Percentiles rank a stretch among this genome's conserved stretches.
Evolutionary conservation across 2,888 invertebrate genomes (phyloP).

Genomic region (Fragum fragum): DNA sequence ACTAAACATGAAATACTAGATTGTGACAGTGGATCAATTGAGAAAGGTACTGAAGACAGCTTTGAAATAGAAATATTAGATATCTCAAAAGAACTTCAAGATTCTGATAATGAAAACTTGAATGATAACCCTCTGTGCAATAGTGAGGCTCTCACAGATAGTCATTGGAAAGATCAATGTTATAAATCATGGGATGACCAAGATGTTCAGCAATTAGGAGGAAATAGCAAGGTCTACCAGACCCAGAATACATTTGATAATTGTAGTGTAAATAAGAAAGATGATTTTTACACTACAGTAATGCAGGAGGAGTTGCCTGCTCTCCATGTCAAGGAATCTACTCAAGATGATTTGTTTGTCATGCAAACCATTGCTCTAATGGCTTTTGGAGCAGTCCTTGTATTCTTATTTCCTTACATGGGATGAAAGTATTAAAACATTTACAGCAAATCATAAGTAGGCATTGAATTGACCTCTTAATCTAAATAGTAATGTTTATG

Average conservation of each 20-base stretch:
- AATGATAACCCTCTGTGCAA: neutral
- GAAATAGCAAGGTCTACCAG: too few species aligned
- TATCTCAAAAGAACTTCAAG: neutral
- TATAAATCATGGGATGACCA: too few species aligned
- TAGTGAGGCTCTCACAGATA: too few species aligned
- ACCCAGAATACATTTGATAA: too few species aligned
- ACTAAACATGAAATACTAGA: neutral
- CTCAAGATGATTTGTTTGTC: slow-evolving; percentile 45
- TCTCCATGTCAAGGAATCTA: slow-evolving; percentile 27
- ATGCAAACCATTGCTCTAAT: slow-evolving; percentile 53
- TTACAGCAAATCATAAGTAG: too few species aligned
- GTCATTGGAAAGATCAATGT: too few species aligned
- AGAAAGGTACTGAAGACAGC: neutral
- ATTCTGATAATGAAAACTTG: neutral
- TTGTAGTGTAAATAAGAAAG: neutral
- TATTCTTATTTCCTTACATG: slow-evolving; percentile 51
- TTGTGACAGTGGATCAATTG: neutral
- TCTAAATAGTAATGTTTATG: too few species aligned
- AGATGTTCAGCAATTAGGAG: too few species aligned
- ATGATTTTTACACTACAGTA: slow-evolving; percentile 32
- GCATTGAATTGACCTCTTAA: too few species aligned
- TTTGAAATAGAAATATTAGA: neutral
- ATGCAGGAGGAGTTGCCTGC: slow-evolving; percentile 52
- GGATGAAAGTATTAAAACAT: too few species aligned
- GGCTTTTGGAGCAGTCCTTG: slow-evolving; percentile 54